phyloP scores from a whole-genome alignment of 1,140 invertebrate genomes.

The Diorhabda carinulata region DNA sequence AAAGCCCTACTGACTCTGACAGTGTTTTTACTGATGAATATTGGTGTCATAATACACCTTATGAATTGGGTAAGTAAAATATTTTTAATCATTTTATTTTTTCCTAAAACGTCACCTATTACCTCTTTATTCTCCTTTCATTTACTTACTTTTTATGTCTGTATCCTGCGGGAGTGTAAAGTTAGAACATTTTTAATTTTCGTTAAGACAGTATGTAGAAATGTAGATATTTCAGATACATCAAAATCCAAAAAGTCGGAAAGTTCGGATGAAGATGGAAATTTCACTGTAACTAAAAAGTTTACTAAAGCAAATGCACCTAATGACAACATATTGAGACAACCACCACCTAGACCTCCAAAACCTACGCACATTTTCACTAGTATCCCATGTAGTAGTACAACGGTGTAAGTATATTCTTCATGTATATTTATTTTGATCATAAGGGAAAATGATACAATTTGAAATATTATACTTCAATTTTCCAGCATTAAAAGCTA shows the following conservation, averaged over 20 bases:
- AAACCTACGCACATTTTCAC: conserved; percentile 59
- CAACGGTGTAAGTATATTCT: no score
- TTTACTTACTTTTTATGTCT: no score
- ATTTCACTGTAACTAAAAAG: conserved; percentile 53
- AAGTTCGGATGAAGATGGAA: conserved; percentile 55
- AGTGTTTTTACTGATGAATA: conserved; percentile 59
- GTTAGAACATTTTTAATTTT: no score
- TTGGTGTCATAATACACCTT: conserved; percentile 44
- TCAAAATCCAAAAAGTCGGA: conserved; percentile 48
- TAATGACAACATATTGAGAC: conserved; percentile 29
- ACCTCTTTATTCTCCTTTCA: no score
- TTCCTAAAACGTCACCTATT: no score
- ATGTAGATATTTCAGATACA: conserved; percentile 15
- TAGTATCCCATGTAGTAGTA: no score
- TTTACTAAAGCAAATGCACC: conserved; percentile 51
- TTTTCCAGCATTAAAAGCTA: no score
- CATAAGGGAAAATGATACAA: no score
- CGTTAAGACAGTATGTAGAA: no score
- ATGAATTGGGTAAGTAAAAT: conserved; percentile 24
- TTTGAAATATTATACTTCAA: no score
- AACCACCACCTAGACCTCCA: conserved; percentile 70
- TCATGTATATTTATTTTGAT: no score
- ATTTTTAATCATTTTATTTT: not conserved
- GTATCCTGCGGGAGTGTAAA: no score
- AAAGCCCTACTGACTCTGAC: conserved; percentile 56